Evolutionary conservation across 2,888 invertebrate genomes (phyloP).

Genomic region (Tetanocera ferruginea): DNA sequence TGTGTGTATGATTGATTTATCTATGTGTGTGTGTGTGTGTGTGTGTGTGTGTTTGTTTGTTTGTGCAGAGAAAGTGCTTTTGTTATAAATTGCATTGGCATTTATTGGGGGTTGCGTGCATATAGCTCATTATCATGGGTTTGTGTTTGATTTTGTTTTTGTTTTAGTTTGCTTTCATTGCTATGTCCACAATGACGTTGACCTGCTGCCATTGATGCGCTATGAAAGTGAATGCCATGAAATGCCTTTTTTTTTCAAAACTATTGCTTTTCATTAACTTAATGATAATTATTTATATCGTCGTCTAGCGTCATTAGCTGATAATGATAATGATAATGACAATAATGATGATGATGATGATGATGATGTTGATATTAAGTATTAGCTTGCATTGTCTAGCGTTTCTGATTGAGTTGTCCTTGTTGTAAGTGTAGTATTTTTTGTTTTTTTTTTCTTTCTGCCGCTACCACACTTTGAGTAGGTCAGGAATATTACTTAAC

Average conservation of each 20-base stretch:
- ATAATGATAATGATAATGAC: background rate
- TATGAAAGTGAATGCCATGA: conserved; percentile 22
- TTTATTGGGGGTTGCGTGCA: conserved; percentile 42
- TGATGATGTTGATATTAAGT: background rate
- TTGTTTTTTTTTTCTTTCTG: background rate
- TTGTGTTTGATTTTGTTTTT: conserved; percentile 20
- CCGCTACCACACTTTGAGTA: conserved; percentile 15
- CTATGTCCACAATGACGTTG: background rate
- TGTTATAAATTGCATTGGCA: conserved; percentile 28
- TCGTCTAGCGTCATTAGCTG: no score
- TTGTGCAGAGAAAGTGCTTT: conserved; percentile 15
- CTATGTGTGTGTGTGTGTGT: background rate
- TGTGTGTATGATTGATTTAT: background rate
- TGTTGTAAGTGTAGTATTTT: conserved; percentile 47
- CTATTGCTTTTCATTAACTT: no score
- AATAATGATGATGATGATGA: conserved; percentile 1
- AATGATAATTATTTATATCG: background rate
- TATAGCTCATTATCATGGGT: conserved; percentile 46
- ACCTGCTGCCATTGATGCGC: conserved; percentile 8
- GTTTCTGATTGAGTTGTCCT: conserved; percentile 27
- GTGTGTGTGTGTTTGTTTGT: background rate
- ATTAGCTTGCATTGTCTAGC: background rate
- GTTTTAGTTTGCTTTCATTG: background rate
- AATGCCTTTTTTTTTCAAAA: background rate
- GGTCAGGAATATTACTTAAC: conserved; percentile 15